Conservation (phyloP, 2,113 vertebrate species). For the Eubucco bourcierii region DNA sequence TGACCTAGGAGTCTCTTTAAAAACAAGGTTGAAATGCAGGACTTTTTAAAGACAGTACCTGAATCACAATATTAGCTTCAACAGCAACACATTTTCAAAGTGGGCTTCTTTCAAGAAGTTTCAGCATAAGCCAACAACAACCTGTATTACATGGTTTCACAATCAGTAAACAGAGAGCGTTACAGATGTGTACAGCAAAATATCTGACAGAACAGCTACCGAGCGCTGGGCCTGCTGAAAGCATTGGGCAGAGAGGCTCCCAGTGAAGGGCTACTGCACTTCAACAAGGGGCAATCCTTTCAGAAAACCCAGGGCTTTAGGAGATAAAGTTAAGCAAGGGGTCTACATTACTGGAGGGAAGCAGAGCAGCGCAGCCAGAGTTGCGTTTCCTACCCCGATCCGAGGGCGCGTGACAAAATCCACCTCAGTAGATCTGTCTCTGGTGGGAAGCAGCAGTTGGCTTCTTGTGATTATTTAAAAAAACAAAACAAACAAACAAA, state of each 20-base stretch:
- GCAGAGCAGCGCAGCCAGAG: conserved; percentile 52
- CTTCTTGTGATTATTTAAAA: background rate
- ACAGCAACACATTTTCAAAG: conserved; percentile 90
- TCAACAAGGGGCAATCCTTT: conserved; percentile 69
- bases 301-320: conserved; percentile 72
- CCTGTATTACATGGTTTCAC: conserved; percentile 90
- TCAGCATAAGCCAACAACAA: conserved; percentile 90
- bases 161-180: conserved; percentile 88
- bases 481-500: too few species aligned
- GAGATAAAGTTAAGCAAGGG: conserved; percentile 81
- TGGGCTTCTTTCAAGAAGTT: conserved; percentile 88
- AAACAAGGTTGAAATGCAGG: conserved; percentile 82
- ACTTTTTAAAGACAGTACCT: conserved; percentile 90
- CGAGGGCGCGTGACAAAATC: background rate
- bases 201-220: conserved; percentile 77
- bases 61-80: conserved; percentile 88
- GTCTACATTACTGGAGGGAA: conserved; percentile 78
- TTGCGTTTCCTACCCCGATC: conserved; percentile 12
- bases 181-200: conserved; percentile 76
- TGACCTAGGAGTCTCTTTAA: conserved; percentile 76
- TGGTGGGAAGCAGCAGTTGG: background rate
- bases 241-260: conserved; percentile 62
- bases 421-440: background rate
- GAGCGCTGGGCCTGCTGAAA: conserved; percentile 71
- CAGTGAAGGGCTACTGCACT: conserved; percentile 52